phyloP scores from a whole-genome alignment of 2,888 invertebrate genomes.

The Eupithecia vulgata region DNA sequence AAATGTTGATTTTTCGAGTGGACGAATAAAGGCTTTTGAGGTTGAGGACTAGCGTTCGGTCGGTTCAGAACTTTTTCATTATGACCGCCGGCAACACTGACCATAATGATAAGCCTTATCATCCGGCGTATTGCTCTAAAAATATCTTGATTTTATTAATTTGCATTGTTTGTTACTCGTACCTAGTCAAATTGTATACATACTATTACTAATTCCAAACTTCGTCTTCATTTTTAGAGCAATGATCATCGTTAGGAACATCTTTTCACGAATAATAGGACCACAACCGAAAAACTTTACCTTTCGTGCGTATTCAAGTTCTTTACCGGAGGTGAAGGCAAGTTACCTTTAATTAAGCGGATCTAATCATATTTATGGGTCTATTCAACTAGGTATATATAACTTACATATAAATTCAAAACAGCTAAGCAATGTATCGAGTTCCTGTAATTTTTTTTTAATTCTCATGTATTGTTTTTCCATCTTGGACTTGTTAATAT shows the following conservation, averaged over 20 bases:
- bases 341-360: neutral
- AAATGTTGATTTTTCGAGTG: too few relatives aligned
- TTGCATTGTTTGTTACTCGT: too few relatives aligned
- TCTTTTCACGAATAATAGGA: slow-evolving; percentile 19
- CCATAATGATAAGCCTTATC: too few relatives aligned
- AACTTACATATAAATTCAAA: too few relatives aligned
- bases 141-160: too few relatives aligned
- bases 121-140: too few relatives aligned
- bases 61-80: too few relatives aligned
- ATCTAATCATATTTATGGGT: neutral
- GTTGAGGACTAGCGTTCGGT: too few relatives aligned
- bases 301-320: slow-evolving; percentile 22
- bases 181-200: too few relatives aligned
- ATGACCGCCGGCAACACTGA: too few relatives aligned
- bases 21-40: too few relatives aligned
- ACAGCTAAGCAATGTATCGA: neutral
- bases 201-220: neutral
- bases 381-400: neutral
- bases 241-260: slow-evolving; percentile 29
- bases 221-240: neutral
- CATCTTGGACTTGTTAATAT: neutral
- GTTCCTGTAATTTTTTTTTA: neutral
- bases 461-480: neutral
- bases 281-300: slow-evolving; percentile 23
- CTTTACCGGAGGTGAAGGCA: slow-evolving; percentile 19